Conservation (phyloP, 37 sponge, comb jelly and placozoan genomes). For the Lycopodina hypogea region DNA sequence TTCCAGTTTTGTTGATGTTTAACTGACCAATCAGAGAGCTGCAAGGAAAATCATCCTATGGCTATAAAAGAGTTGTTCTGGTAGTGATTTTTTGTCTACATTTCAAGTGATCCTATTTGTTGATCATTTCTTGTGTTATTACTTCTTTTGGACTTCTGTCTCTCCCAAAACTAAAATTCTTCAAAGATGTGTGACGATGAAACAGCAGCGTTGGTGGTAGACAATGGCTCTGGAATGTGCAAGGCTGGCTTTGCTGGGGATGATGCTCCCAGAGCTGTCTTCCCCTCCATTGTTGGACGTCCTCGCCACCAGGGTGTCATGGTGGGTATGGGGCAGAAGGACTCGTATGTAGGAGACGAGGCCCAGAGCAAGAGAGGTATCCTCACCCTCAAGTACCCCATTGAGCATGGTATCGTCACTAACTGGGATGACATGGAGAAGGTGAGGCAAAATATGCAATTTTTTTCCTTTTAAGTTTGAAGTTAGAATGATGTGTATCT, state of each 20-base stretch:
- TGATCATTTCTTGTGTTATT: too few species aligned
- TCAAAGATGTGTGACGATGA: constrained; percentile 66
- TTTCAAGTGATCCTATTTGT: too few species aligned
- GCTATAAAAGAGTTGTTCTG: constrained; percentile 9
- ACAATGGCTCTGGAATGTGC: constrained; percentile 99
- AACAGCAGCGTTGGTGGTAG: constrained; percentile 97
- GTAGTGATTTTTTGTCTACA: too few species aligned
- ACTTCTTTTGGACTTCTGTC: background rate
- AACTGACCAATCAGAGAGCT: constrained; percentile 40
- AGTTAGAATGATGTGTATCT: constrained; percentile 7
- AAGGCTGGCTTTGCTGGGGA: constrained; percentile 99
- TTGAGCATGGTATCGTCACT: constrained; percentile 99
- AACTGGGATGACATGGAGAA: constrained; percentile 99
- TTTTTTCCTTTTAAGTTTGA: too few species aligned
- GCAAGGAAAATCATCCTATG: background rate
- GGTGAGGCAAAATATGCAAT: constrained; percentile 33
- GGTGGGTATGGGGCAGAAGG: constrained; percentile 99
- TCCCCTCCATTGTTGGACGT: constrained; percentile 98
- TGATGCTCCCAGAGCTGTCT: constrained; percentile 99
- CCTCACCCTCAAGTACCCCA: constrained; percentile 99
- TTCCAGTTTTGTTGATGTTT: constrained; percentile 23
- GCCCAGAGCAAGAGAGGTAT: constrained; percentile 99
- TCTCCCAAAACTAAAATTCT: background rate
- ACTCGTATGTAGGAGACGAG: constrained; percentile 99
- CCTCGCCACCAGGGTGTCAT: constrained; percentile 99